These are phyloP conservation scores for Drosophila peninsularis DNA, from an alignment of 2,888 invertebrate genomes.

Conservation along the genomic window DNA sequence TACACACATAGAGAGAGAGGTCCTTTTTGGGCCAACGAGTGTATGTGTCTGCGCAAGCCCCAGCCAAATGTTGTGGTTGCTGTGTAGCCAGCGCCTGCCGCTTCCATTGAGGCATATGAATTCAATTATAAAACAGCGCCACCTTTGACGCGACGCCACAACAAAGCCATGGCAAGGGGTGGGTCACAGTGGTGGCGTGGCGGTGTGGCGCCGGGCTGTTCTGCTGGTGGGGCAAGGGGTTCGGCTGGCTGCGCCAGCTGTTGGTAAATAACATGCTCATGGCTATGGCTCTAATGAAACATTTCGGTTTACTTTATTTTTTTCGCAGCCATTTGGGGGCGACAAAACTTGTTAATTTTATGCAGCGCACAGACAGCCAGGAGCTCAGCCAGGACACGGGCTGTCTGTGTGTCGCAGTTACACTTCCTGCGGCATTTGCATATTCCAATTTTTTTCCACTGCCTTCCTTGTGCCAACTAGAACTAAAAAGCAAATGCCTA, in stretches of 20 bases:
- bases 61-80: constrained; percentile 36
- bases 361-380: constrained; percentile 57
- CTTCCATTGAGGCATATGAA: constrained; percentile 83
- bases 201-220: neutral
- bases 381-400: constrained; percentile 38
- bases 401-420: constrained; percentile 67
- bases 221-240: neutral
- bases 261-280: constrained; percentile 63
- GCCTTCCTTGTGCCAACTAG: constrained; percentile 32
- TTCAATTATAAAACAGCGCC: constrained; percentile 82
- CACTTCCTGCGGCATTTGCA: constrained; percentile 82
- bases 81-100: constrained; percentile 26
- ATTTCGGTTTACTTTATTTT: constrained; percentile 48
- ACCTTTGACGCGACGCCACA: constrained; percentile 66
- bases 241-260: constrained; percentile 41
- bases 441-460: constrained; percentile 51
- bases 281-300: constrained; percentile 71
- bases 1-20: neutral
- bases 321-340: constrained; percentile 10
- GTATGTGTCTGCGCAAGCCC: constrained; percentile 9
- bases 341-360: constrained; percentile 81
- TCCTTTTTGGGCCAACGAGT: neutral
- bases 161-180: constrained; percentile 30
- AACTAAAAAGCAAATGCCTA: constrained; percentile 78
- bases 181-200: too few relatives aligned